Conservation (phyloP, 1,140 invertebrate species). For the Drosophila pandora region DNA sequence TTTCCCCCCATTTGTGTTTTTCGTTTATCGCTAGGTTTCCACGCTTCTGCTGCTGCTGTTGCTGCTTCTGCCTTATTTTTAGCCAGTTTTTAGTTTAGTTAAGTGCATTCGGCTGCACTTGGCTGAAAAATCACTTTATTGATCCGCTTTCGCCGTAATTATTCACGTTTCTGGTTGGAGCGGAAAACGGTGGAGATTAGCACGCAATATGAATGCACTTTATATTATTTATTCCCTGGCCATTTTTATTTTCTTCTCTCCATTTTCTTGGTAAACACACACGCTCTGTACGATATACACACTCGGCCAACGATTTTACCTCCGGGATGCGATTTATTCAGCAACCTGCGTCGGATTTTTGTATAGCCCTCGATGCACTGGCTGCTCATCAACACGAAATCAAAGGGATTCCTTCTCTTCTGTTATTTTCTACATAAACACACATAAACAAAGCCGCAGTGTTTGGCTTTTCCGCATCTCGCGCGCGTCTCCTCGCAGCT, state of each 20-base stretch:
- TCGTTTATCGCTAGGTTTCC: slow-evolving; percentile 1
- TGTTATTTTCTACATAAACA: slow-evolving; percentile 36
- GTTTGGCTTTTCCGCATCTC: slow-evolving; percentile 50
- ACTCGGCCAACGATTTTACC: slow-evolving; percentile 33
- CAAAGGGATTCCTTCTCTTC: slow-evolving; percentile 42
- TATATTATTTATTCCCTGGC: slow-evolving; percentile 13
- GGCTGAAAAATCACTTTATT: slow-evolving; percentile 49
- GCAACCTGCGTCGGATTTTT: slow-evolving; percentile 36
- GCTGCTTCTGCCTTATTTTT: slow-evolving; percentile 13
- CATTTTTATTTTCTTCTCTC: slow-evolving; percentile 22
- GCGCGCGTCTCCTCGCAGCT: slow-evolving; percentile 27
- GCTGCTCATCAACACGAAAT: slow-evolving; percentile 18
- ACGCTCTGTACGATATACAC: slow-evolving; percentile 21
- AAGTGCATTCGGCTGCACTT: slow-evolving; percentile 12
- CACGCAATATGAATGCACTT: slow-evolving; percentile 57
- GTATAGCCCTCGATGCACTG: slow-evolving; percentile 23
- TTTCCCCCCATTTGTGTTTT: not conserved
- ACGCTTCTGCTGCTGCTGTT: slow-evolving; percentile 1
- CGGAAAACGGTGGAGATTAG: slow-evolving; percentile 38
- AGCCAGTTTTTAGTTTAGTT: slow-evolving; percentile 8
- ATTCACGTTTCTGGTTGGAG: slow-evolving; percentile 50
- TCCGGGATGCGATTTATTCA: slow-evolving; percentile 34
- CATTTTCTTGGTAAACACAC: slow-evolving; percentile 6
- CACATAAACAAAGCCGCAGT: slow-evolving; percentile 50
- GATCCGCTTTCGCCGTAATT: slow-evolving; percentile 58